Evolutionary conservation across 1,140 invertebrate genomes (phyloP), one percentile per base, ranked within the genome.

Genomic region (Aradophagus sp.): DNA sequence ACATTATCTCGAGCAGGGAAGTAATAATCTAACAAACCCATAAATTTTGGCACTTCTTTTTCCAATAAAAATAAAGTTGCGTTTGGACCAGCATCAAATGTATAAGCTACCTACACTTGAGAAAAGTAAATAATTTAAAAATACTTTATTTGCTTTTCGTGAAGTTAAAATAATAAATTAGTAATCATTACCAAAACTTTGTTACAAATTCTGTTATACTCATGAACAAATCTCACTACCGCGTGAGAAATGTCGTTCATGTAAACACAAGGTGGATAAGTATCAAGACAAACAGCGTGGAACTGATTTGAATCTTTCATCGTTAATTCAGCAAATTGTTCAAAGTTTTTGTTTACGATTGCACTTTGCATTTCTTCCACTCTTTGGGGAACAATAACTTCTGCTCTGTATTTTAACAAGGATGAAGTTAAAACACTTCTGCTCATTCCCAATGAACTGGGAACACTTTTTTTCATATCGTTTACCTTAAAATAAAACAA

Each of bases 271-370:
- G 98, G 97, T 3, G 98, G 98, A 88, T 91, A 97, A 0, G 97
- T 96, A 81, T 99, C 98, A 34, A 97, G 80, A 76, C 95, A 97
- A 19, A 96, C 89, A 1, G 97, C 96, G 88, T 99, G 98, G 75
- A 99, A 92, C 83, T 98, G 95, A 89, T 99, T 99, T 42, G 96
- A 98, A 77, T 99, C 98, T 84, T 91, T 91, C 93, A 99, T 99
- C 11, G 97, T 98, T 5, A 99, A 87, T 82, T 95, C 90, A 17
- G 95, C 97, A 89, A 99, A 98, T 39, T 82, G 89, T 26, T 89
- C 67, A 84, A 99, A 99, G 87, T 99, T 88, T 79, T 88, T 93
- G 0, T 89, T 75, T 19, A 87, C 45, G 42, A 99, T 97, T 5
- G 97, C 95, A 68, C 89, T 74, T 59, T 87, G 89, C 42, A 98